Base-by-base conservation (phyloP, 2,888 invertebrate species). In the Drepana falcataria region DNA sequence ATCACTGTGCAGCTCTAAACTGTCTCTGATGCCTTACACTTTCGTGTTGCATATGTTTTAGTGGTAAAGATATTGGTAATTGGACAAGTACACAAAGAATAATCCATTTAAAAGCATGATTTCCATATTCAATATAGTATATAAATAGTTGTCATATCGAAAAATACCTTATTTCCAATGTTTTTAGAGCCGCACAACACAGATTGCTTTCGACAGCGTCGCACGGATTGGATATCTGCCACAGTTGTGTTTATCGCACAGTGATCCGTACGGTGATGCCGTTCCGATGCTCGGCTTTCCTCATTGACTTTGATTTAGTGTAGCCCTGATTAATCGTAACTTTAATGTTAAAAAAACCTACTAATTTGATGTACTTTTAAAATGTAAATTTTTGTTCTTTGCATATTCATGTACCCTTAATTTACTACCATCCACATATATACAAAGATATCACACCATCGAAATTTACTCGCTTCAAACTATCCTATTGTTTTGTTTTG, bases 381-480 rank as follows among this genome's bases (percentile, higher is more conserved):
- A 34, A 49, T 51, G 53, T 58, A 54, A 61, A 55, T 59, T 56
- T 51, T 64, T 65, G 56, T 63, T 58, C 55, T 56, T 63, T 58
- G 62, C 68, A 64, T 57, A 61, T 53, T 60, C 68, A 71, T 66
- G 59, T 63, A 57, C 64, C 59, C 57, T 64, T 63, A 49, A 52
- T 52, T 49, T 53, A 47, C 52, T 71, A 70, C 67, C 79, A 80
- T 79, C 60, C 67, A 65, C 76, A 81, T 77, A 64, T 74, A 59
- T 80, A 73, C 81, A 79, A 79, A 81, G 76, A 81, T 75, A 81
- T 89, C 90, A 90, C 89, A 90, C 90, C 90, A 89, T 89, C 89
- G 90, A 88, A 88, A 85, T 82, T 87, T 87, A 87, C 85, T 81
- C 76, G 84, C 87, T 87, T 87, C 71, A 68, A 68, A 72, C 58